Conservation (phyloP, 2,888 invertebrate genomes). For the Cecidostiba fungosa region DNA sequence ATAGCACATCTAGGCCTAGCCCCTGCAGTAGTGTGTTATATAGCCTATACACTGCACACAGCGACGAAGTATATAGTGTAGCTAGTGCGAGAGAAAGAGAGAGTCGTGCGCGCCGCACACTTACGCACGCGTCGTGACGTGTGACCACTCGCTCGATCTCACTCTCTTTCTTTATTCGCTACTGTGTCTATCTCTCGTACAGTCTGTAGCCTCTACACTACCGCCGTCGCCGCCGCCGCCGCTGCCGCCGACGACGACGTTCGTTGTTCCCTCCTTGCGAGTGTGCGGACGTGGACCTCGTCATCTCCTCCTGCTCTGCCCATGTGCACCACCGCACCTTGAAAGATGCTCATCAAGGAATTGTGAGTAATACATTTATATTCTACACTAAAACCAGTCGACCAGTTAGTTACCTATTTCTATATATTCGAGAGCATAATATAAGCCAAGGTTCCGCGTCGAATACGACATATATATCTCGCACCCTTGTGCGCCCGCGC, state of each 20-base stretch:
- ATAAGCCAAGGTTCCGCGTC: neutral
- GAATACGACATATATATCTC: neutral
- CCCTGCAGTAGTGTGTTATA: neutral
- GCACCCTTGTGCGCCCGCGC: neutral
- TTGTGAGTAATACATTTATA: slow-evolving; percentile 73
- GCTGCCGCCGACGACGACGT: slow-evolving; percentile 23
- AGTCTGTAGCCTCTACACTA: neutral
- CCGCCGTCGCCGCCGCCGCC: slow-evolving; percentile 28
- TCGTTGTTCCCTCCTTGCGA: neutral
- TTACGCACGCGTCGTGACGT: slow-evolving; percentile 11
- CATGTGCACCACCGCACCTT: slow-evolving; percentile 65
- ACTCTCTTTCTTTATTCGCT: neutral
- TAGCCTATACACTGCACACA: neutral
- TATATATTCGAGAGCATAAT: neutral
- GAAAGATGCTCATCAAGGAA: slow-evolving; percentile 79
- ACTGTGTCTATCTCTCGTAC: neutral
- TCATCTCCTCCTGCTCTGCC: slow-evolving; percentile 54
- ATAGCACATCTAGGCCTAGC: neutral
- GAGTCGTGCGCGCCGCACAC: neutral
- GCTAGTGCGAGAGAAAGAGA: neutral
- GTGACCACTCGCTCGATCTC: slow-evolving; percentile 25
- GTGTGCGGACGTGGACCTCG: slow-evolving; percentile 37
- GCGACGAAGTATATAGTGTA: neutral
- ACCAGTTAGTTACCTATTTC: no score
- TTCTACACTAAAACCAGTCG: no score